These are phyloP conservation scores for Sebastes vulpes DNA, from an alignment of 2,797 vertebrate genomes.

Conservation along the genomic window DNA sequence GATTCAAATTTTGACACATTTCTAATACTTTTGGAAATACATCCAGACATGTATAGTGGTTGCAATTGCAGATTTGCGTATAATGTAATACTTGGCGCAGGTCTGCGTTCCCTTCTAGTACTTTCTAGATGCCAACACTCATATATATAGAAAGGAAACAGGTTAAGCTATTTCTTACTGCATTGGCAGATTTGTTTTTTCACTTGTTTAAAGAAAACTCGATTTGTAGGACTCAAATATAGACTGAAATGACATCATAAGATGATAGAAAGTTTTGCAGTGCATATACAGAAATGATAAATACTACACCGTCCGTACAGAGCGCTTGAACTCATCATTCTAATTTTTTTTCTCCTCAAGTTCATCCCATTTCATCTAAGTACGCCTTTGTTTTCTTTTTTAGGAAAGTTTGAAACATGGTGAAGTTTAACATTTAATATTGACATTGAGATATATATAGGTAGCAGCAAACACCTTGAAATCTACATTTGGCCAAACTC, in stretches of 20 bases:
- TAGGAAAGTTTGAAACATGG: conserved; percentile 3
- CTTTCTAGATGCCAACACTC: not conserved
- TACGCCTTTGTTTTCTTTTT: not conserved
- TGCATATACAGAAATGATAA: conserved; percentile 3
- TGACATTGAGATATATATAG: conserved; percentile 37
- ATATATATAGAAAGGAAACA: not conserved
- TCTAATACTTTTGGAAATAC: not conserved
- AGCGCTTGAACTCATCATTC: not conserved
- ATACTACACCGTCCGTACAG: not conserved
- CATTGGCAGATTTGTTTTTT: not conserved
- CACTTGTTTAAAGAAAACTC: not conserved
- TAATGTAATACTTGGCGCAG: not conserved
- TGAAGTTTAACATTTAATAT: conserved; percentile 35
- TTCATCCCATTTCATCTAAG: conserved; percentile 9
- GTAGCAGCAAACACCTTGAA: conserved; percentile 31
- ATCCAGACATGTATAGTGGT: not conserved
- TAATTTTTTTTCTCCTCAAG: not conserved
- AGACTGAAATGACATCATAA: not conserved
- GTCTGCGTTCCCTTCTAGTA: not conserved
- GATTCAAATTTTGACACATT: not conserved
- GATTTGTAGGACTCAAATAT: not conserved
- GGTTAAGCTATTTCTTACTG: not conserved
- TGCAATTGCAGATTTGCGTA: not conserved
- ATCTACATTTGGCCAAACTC: conserved; percentile 29
- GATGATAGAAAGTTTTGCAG: not conserved